These are phyloP conservation scores for Conomelus anceps DNA, from an alignment of 2,888 invertebrate genomes.

Conservation along the genomic window DNA sequence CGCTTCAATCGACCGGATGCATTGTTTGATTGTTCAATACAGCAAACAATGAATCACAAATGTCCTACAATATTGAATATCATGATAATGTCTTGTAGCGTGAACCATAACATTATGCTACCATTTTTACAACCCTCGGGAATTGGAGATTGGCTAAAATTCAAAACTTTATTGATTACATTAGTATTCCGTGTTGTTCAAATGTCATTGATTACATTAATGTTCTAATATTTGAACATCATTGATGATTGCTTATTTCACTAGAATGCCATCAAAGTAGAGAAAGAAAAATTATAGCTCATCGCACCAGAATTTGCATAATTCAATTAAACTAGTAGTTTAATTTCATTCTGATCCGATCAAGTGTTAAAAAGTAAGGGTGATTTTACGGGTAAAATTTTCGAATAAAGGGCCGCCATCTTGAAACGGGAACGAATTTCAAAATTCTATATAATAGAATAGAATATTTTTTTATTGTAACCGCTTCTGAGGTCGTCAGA, in stretches of 20 bases:
- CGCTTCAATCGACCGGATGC: background rate
- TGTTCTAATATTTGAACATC: background rate
- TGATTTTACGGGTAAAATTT: too few relatives aligned
- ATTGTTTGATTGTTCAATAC: background rate
- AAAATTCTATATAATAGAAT: too few relatives aligned
- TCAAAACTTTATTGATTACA: background rate
- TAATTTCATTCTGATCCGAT: too few relatives aligned
- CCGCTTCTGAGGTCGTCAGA: too few relatives aligned
- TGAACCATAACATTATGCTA: background rate
- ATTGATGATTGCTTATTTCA: background rate
- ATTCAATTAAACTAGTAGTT: background rate
- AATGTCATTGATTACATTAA: background rate
- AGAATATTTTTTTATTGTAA: too few relatives aligned
- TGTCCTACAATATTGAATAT: background rate
- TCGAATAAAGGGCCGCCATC: too few relatives aligned
- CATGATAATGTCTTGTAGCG: background rate
- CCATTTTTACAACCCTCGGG: background rate
- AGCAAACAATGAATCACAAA: background rate
- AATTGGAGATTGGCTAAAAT: background rate
- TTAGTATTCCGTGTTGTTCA: too few relatives aligned
- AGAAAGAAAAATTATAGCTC: background rate
- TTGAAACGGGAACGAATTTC: too few relatives aligned
- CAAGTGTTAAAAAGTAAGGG: too few relatives aligned
- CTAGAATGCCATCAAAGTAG: background rate
- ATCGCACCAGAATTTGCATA: background rate